Conservation (phyloP, 2,113 vertebrate genomes). For the Zootoca vivipara region DNA sequence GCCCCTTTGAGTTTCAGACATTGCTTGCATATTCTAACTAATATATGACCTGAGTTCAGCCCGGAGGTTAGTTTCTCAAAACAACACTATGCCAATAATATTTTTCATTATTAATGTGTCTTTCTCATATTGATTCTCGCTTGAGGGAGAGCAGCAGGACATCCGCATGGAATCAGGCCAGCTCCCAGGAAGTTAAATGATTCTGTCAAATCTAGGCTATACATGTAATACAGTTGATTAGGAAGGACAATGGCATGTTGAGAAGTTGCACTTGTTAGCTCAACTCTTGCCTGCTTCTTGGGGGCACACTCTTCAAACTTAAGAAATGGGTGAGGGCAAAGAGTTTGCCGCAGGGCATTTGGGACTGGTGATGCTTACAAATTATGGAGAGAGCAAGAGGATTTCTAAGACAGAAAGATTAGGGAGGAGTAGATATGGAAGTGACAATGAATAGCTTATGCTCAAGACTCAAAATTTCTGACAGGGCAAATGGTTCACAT, state of each 20-base stretch:
- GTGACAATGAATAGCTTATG: background rate
- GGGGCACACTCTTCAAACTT: background rate
- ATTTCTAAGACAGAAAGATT: background rate
- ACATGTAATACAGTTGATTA: background rate
- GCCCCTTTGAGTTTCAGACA: constrained; percentile 1
- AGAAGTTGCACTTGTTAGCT: background rate
- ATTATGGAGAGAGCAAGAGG: background rate
- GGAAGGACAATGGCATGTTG: background rate
- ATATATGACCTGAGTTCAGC: background rate
- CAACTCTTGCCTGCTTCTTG: background rate
- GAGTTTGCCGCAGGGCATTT: background rate
- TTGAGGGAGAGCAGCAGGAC: background rate
- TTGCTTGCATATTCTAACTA: background rate
- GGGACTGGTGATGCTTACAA: background rate
- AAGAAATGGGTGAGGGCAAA: background rate
- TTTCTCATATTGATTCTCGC: constrained; percentile 7
- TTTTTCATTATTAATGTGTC: constrained; percentile 15
- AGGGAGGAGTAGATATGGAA: background rate
- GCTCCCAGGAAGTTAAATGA: background rate
- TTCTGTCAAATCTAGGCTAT: background rate
- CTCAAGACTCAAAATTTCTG: background rate
- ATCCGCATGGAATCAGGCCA: background rate
- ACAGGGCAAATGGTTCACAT: background rate
- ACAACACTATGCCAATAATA: background rate
- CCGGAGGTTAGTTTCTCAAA: background rate